These are phyloP conservation scores for Morpho deidamia DNA, from an alignment of 2,888 invertebrate species.

Conservation along the genomic window DNA sequence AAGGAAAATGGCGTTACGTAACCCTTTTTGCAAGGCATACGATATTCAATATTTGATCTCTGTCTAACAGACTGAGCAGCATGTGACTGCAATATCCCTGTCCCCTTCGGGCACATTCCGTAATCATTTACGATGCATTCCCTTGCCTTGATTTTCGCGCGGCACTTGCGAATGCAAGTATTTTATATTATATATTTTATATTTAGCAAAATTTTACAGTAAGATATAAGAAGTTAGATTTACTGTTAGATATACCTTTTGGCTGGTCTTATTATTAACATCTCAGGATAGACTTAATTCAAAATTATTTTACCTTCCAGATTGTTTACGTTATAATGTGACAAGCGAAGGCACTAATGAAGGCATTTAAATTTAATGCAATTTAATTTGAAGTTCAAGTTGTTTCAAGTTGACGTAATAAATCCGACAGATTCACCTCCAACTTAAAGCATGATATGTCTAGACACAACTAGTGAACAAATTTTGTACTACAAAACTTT, in stretches of 20 bases:
- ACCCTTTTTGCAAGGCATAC: constrained; percentile 40
- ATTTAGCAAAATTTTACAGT: constrained; percentile 32
- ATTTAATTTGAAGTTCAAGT: constrained; percentile 9
- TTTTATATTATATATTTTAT: too few species aligned
- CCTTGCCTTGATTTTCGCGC: constrained; percentile 72
- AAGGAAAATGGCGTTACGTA: constrained; percentile 33
- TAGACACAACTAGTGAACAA: constrained; percentile 75
- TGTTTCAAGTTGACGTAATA: constrained; percentile 43
- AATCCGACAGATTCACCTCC: constrained; percentile 63
- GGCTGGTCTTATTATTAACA: too few species aligned
- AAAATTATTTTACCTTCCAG: neutral
- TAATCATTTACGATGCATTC: constrained; percentile 78
- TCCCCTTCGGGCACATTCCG: constrained; percentile 70
- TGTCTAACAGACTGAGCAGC: constrained; percentile 72
- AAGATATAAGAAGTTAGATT: neutral
- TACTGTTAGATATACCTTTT: too few species aligned
- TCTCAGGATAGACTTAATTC: neutral
- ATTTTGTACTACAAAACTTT: constrained; percentile 74
- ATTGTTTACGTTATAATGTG: neutral
- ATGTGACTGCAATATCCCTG: constrained; percentile 65
- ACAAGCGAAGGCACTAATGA: neutral
- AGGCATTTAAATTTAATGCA: constrained; percentile 5
- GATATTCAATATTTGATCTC: constrained; percentile 78
- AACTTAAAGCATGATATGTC: constrained; percentile 71
- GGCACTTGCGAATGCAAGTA: constrained; percentile 49